Base-by-base conservation (phyloP, 2,797 vertebrate species). In the Hippoglossus hippoglossus region DNA sequence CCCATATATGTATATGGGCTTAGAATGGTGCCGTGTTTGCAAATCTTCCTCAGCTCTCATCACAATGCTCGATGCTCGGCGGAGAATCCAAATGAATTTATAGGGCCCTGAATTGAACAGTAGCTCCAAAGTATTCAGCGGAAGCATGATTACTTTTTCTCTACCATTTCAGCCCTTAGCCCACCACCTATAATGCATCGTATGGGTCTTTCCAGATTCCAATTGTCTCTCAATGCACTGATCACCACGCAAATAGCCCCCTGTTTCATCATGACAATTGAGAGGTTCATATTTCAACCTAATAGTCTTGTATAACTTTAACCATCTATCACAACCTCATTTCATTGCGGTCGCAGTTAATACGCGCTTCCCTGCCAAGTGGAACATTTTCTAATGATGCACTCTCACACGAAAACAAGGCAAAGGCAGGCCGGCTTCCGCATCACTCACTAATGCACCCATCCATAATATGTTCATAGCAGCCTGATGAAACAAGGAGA, bases 291-390 rank as follows among this genome's bases (percentile, higher is more conserved):
- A 94, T 95, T 95, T 95, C 95, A 96, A 92, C 87, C 91, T 95
- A 95, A 95, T 95, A 95, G 95, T 93, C 93, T 94, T 90, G 93
- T 90, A 95, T 95, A 95, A 96, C 94, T 96, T 95, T 95, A 94
- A 95, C 94, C 94, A 96, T 97, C 94, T 94, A 96, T 96, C 96
- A 96, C 93, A 93, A 93, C 94, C 95, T 96, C 94, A 94, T 96
- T 97, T 96, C 94, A 95, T 94, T 94, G 92, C 3, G 6, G 91
- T 91, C 89, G 91, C 93, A 91, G 94, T 95, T 96, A 91, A 96
- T 94, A 89, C 92, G 93, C 89, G 95, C 93, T 95, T 95, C 94
- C 93, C 90, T 86, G 91, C 94, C 93, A 85, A 94, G 95, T 95
- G 95, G 95, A 96, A 94, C 94, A 87, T 94, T 85, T 93, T 95